These are phyloP conservation scores for Choreutis nemorana DNA, from an alignment of 2,888 invertebrate genomes.

Conservation along the genomic window DNA sequence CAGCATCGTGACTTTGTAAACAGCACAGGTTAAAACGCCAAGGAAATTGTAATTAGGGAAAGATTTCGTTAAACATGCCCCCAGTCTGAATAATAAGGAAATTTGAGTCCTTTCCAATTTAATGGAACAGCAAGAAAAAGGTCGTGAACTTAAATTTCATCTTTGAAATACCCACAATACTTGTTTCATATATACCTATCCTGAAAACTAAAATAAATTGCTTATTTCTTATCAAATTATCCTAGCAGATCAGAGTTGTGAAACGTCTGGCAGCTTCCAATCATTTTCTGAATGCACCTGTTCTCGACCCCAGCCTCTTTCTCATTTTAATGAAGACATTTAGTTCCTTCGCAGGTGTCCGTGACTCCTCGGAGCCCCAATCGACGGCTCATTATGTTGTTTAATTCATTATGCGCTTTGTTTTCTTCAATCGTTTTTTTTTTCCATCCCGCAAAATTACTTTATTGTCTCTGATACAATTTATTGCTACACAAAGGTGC, in stretches of 20 bases:
- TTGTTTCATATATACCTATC: too few relatives aligned
- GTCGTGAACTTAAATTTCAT: background rate
- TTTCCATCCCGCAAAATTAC: slow-evolving; percentile 38
- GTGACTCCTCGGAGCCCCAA: slow-evolving; percentile 25
- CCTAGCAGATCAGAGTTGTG: slow-evolving; percentile 18
- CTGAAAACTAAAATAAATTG: too few relatives aligned
- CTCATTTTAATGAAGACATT: slow-evolving; percentile 60
- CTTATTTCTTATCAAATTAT: too few relatives aligned
- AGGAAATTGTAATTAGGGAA: slow-evolving; percentile 35
- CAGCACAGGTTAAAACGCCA: slow-evolving; percentile 25
- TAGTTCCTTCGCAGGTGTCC: slow-evolving; percentile 50
- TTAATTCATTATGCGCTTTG: slow-evolving; percentile 62
- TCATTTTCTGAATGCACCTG: slow-evolving; percentile 45
- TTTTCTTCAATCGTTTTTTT: slow-evolving; percentile 50
- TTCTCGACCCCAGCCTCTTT: slow-evolving; percentile 23
- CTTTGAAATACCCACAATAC: slow-evolving; percentile 1
- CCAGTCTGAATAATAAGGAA: slow-evolving; percentile 6
- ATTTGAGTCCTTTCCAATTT: slow-evolving; percentile 3
- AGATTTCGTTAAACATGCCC: slow-evolving; percentile 19
- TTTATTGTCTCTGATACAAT: slow-evolving; percentile 44
- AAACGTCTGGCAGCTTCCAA: slow-evolving; percentile 27
- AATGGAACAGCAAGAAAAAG: background rate
- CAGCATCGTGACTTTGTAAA: slow-evolving; percentile 40
- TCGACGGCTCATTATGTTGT: slow-evolving; percentile 49
- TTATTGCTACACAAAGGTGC: slow-evolving; percentile 48